Percentiles rank a stretch among this genome's conserved stretches.
These are phyloP conservation scores for Drosophila borealis DNA, from an alignment of 2,888 invertebrate genomes.

Conservation along the genomic window DNA sequence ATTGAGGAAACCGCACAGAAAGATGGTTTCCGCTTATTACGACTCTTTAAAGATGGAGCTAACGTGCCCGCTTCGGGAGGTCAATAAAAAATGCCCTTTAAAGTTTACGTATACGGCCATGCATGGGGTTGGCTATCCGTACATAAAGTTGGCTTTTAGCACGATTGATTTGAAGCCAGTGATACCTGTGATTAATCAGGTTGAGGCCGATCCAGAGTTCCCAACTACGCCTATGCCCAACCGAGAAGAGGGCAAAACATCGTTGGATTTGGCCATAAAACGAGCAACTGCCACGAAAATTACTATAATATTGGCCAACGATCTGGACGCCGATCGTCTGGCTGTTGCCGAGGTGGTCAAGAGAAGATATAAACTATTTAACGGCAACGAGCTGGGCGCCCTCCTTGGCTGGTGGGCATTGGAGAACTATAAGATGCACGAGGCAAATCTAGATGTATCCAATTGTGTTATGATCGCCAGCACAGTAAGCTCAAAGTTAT, in stretches of 20 bases:
- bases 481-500: conserved; percentile 98
- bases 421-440: conserved; percentile 86
- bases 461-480: conserved; percentile 95
- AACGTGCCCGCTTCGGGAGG: conserved; percentile 86
- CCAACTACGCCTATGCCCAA: conserved; percentile 98
- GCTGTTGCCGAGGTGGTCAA: conserved; percentile 94
- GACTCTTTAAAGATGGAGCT: conserved; percentile 87
- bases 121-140: conserved; percentile 98
- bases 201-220: conserved; percentile 97
- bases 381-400: conserved; percentile 97
- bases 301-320: conserved; percentile 95
- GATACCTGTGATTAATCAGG: conserved; percentile 87
- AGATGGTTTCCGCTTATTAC: conserved; percentile 90
- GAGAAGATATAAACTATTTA: conserved; percentile 86
- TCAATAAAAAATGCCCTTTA: conserved; percentile 86
- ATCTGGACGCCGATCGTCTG: conserved; percentile 98
- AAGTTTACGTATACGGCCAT: conserved; percentile 96
- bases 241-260: conserved; percentile 96
- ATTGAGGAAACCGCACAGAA: conserved; percentile 89
- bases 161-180: conserved; percentile 88
- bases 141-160: conserved; percentile 90
- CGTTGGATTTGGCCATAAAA: conserved; percentile 90
- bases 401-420: conserved; percentile 98
- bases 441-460: conserved; percentile 84
- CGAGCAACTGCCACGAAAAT: conserved; percentile 91